A percentile compares a stretch with the other conserved stretches of the same genome.
These are phyloP conservation scores for Sebastes kiyomatsui DNA, from an alignment of 2,797 vertebrate genomes.

Conservation along the genomic window DNA sequence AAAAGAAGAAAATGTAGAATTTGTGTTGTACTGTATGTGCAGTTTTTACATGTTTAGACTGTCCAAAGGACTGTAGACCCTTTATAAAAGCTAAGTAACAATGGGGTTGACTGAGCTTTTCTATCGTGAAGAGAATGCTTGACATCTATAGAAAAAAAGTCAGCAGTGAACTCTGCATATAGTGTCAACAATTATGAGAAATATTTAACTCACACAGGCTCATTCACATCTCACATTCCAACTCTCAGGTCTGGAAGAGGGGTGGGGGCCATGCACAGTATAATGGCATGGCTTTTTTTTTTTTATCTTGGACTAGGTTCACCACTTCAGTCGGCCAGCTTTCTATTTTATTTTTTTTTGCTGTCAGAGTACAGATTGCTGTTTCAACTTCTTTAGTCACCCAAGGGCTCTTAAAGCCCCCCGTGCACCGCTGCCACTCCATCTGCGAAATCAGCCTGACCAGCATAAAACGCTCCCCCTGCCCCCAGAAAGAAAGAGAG, in stretches of 20 bases:
- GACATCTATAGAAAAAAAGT: constrained; percentile 1
- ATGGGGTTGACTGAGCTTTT: background rate
- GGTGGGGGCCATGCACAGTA: background rate
- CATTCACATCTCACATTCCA: constrained; percentile 40
- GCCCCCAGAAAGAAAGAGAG: constrained; percentile 48
- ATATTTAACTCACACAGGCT: constrained; percentile 4
- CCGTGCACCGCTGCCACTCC: constrained; percentile 14
- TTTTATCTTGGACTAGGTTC: constrained; percentile 24
- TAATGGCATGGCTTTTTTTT: constrained; percentile 13
- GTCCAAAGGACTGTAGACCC: background rate
- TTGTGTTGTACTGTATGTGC: background rate
- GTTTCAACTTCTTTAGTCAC: constrained; percentile 53
- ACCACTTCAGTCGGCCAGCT: constrained; percentile 26
- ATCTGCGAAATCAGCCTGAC: constrained; percentile 54
- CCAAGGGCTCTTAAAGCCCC: constrained; percentile 46
- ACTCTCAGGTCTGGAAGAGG: constrained; percentile 29
- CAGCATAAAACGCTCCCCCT: constrained; percentile 16
- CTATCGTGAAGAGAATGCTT: background rate
- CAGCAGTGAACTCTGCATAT: background rate
- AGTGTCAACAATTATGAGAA: constrained; percentile 6
- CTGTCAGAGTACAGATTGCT: constrained; percentile 22
- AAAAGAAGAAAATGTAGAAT: background rate
- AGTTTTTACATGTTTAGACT: background rate
- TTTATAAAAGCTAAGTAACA: background rate
- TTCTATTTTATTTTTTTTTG: background rate